Conservation (phyloP, 2,797 vertebrate genomes). For the Lacerta bilineata region DNA sequence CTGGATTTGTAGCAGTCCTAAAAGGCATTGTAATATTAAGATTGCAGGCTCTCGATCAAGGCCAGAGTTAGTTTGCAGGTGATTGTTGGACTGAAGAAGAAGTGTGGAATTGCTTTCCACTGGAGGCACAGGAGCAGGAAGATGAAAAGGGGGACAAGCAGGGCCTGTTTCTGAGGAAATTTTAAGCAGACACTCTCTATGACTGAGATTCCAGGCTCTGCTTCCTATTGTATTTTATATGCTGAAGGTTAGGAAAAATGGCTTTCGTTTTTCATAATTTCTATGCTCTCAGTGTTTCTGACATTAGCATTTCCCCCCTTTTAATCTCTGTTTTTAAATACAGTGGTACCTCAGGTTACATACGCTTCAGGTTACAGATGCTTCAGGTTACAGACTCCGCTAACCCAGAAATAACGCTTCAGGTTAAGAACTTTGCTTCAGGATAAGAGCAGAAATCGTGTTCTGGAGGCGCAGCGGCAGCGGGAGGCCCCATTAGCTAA, state of each 20-base stretch:
- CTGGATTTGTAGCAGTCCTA: constrained; percentile 40
- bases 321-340: neutral
- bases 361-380: too few species aligned
- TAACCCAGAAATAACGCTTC: too few species aligned
- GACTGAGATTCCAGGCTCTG: neutral
- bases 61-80: neutral
- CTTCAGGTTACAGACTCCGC: too few species aligned
- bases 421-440: too few species aligned
- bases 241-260: neutral
- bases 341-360: too few species aligned
- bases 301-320: constrained; percentile 30
- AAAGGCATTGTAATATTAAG: neutral
- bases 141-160: neutral
- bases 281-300: constrained; percentile 34
- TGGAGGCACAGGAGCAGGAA: neutral
- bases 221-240: neutral
- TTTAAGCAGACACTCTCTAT: neutral
- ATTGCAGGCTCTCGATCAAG: neutral
- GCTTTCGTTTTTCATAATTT: neutral
- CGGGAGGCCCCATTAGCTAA: too few species aligned
- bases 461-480: too few species aligned
- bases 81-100: neutral
- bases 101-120: neutral
- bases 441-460: too few species aligned
- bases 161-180: neutral